Conservation (phyloP, 2,797 vertebrate genomes). For the Tarsius wallacei region DNA sequence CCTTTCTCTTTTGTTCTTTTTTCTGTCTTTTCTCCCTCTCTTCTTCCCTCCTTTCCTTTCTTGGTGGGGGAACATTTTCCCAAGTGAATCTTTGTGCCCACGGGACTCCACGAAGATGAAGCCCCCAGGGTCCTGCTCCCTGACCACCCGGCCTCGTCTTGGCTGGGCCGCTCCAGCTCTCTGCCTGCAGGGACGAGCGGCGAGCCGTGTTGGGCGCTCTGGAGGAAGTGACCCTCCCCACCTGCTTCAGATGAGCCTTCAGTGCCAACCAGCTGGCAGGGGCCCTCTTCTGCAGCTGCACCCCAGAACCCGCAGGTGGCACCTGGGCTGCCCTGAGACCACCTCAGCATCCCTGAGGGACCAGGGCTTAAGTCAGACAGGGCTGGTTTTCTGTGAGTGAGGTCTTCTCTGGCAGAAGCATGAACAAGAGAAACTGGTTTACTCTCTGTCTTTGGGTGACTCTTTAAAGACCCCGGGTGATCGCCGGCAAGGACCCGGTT, state of each 20-base stretch:
- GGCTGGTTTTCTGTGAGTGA: background rate
- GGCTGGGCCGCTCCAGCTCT: background rate
- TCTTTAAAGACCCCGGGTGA: background rate
- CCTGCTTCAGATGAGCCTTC: background rate
- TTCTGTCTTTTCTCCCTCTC: accelerated
- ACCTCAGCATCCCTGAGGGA: background rate
- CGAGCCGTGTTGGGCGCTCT: background rate
- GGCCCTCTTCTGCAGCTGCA: background rate
- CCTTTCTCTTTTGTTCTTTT: background rate
- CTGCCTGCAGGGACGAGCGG: background rate
- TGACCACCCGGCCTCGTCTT: accelerated
- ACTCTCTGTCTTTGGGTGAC: background rate
- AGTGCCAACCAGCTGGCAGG: background rate
- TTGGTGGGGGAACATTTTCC: background rate
- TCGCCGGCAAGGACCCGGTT: slow-evolving; percentile 49
- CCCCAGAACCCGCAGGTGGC: accelerated
- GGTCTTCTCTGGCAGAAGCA: background rate
- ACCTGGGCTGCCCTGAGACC: too few relatives aligned
- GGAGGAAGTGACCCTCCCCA: background rate
- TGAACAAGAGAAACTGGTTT: background rate
- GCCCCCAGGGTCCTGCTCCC: background rate
- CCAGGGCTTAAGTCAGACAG: background rate
- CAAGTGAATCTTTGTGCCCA: background rate
- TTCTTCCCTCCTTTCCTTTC: background rate
- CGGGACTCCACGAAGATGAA: background rate